phyloP scores from a whole-genome alignment of 2,888 invertebrate genomes.

The Nebria brevicollis region DNA sequence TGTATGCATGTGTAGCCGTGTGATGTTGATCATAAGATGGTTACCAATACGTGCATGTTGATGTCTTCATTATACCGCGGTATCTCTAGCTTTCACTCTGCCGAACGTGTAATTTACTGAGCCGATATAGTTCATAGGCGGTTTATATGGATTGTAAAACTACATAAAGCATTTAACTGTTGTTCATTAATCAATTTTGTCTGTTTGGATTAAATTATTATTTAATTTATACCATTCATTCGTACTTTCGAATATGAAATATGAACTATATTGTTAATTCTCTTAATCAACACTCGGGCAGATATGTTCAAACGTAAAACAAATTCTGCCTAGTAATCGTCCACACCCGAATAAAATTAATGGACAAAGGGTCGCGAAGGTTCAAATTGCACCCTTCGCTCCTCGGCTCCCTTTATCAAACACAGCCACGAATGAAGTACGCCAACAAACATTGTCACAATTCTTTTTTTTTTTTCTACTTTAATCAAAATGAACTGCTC shows the following conservation, averaged over 20 bases:
- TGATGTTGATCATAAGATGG: not conserved
- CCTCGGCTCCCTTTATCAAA: not conserved
- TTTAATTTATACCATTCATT: no score
- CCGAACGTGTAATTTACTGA: constrained; percentile 9
- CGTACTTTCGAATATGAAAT: not conserved
- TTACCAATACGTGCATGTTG: not conserved
- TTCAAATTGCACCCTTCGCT: constrained; percentile 4
- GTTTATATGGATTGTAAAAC: not conserved
- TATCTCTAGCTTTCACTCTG: not conserved
- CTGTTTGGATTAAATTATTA: not conserved
- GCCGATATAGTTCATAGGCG: not conserved
- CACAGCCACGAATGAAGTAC: not conserved
- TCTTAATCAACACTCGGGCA: constrained; percentile 26
- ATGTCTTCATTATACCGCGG: constrained; percentile 17
- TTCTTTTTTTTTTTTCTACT: constrained; percentile 2
- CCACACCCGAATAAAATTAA: constrained; percentile 40
- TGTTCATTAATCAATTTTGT: not conserved
- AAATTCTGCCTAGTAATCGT: constrained; percentile 35
- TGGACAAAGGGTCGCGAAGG: constrained; percentile 35
- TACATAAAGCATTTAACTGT: not conserved
- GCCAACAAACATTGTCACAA: constrained; percentile 15
- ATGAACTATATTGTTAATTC: not conserved
- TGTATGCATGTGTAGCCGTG: not conserved
- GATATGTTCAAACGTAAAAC: constrained; percentile 24
- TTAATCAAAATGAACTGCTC: constrained; percentile 12